phyloP scores from a whole-genome alignment of 2,797 vertebrate species.

The Hyperoplus lanceolatus region DNA sequence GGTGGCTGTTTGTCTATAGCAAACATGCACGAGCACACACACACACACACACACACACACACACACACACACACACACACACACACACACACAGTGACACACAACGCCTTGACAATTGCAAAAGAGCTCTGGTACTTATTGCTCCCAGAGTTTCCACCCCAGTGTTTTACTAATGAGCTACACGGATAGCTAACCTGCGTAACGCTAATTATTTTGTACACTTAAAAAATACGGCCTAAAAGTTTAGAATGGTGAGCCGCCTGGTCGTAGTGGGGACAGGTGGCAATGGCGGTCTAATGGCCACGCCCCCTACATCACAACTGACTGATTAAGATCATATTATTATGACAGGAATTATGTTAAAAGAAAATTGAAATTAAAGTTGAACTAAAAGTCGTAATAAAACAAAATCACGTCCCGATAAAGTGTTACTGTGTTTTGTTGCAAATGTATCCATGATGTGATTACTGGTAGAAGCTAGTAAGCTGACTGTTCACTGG shows the following conservation, averaged over 20 bases:
- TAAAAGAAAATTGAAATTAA: background rate
- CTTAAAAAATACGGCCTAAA: slow-evolving; percentile 44
- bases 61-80: background rate
- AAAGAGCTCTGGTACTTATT: slow-evolving; percentile 51
- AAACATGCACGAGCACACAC: slow-evolving; percentile 50
- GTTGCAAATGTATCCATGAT: background rate
- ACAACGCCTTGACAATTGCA: slow-evolving; percentile 66
- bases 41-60: slow-evolving; percentile 51
- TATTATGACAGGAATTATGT: background rate
- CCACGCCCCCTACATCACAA: background rate
- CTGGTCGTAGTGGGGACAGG: slow-evolving; percentile 7
- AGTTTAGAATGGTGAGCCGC: slow-evolving; percentile 40
- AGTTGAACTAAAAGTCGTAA: background rate
- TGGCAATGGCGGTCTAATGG: slow-evolving; percentile 17
- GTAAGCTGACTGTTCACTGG: slow-evolving; percentile 17
- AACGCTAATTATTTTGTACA: slow-evolving; percentile 44
- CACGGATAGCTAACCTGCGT: slow-evolving; percentile 57
- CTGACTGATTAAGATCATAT: too few species aligned
- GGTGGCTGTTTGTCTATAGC: slow-evolving; percentile 71
- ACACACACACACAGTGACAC: slow-evolving; percentile 34
- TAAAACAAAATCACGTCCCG: background rate
- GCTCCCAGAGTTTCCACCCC: slow-evolving; percentile 47
- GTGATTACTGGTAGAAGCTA: background rate
- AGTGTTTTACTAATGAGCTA: slow-evolving; percentile 64
- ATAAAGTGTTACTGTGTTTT: background rate